Evolutionary conservation across 2,888 invertebrate genomes (phyloP), one percentile per base, ranked within the genome.

Genomic region (Globia sparganii): DNA sequence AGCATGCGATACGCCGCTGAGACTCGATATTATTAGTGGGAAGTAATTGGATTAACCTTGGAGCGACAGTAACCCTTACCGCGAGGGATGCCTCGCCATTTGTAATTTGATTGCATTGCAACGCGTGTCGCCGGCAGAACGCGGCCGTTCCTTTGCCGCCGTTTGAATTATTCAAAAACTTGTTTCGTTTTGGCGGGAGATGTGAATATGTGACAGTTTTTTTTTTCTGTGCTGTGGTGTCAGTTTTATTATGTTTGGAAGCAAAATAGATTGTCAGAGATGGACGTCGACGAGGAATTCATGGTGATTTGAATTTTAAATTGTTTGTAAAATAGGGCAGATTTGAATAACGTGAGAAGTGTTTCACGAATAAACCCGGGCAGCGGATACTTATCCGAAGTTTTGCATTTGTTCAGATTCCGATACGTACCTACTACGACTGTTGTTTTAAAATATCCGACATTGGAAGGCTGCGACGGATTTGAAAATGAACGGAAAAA

Each of bases 261-360:
- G 97, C 87, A 97, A 97, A 91, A 91, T 95, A 77, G 97, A 97
- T 83, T 97, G 97, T 68, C 95, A 97, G 91, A 96, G 96, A 83
- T 97, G 97, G 97, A 95, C 96, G 0, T 94, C 94, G 0, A 90
- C 91, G 15, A 88, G 94, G 81, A 92, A 91, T 85, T 88, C 85
- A 79, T 84, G 92, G 93, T 93, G 90, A 78, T 53, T 62, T 66
- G n/a, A 56, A 75, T n/a, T 58, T 61, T 21, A 53, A 65, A 58
- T 62, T 69, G 40, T 62, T 82, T 31, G 18, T 25, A 40, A 59
- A 68, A 49, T 43, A 37, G 34, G 46, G 1, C 8, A 31, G 25
- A 28, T 18, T 56, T 78, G 6, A 34, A 28, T 49, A 28, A 66
- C 25, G 18, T 31, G 58, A 53, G 31, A 53, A 34, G 15, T 46